Evolutionary conservation across 2,888 invertebrate species (phyloP).

Genomic region (Plebejus argus): DNA sequence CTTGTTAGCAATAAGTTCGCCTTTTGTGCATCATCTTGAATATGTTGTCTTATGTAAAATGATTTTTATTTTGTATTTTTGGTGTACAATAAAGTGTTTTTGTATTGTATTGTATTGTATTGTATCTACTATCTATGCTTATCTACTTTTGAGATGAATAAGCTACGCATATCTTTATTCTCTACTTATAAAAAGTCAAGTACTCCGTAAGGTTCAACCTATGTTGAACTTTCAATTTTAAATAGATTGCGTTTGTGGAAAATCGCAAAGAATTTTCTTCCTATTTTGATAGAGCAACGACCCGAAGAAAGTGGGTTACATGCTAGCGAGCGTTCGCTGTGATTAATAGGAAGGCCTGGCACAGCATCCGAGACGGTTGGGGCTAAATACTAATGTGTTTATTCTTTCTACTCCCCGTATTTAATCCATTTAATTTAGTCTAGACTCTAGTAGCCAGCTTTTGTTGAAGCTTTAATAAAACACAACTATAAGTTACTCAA

Average conservation of each 20-base stretch:
- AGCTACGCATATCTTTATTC: too few species aligned
- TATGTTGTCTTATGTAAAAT: too few species aligned
- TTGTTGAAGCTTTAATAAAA: not conserved
- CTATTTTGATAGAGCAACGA: conserved; percentile 57
- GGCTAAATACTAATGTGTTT: conserved; percentile 48
- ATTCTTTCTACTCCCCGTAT: conserved; percentile 29
- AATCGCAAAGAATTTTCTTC: conserved; percentile 49
- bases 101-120: too few species aligned
- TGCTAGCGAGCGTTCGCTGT: conserved; percentile 51
- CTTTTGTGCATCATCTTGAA: too few species aligned
- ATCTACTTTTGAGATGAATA: too few species aligned
- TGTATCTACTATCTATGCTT: too few species aligned
- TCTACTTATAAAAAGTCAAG: not conserved
- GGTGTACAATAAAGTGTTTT: too few species aligned
- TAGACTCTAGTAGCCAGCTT: not conserved
- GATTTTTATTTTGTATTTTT: too few species aligned
- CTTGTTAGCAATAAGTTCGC: too few species aligned
- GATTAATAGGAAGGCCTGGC: conserved; percentile 60
- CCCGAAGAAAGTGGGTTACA: conserved; percentile 60
- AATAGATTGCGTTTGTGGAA: conserved; percentile 39
- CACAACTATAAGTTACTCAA: not conserved
- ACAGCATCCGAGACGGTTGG: conserved; percentile 54
- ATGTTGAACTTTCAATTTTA: conserved; percentile 21
- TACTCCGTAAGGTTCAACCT: not conserved
- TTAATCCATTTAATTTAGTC: not conserved